Evolutionary conservation across 2,113 vertebrate genomes (phyloP).

Genomic region (Falco punctatus): DNA sequence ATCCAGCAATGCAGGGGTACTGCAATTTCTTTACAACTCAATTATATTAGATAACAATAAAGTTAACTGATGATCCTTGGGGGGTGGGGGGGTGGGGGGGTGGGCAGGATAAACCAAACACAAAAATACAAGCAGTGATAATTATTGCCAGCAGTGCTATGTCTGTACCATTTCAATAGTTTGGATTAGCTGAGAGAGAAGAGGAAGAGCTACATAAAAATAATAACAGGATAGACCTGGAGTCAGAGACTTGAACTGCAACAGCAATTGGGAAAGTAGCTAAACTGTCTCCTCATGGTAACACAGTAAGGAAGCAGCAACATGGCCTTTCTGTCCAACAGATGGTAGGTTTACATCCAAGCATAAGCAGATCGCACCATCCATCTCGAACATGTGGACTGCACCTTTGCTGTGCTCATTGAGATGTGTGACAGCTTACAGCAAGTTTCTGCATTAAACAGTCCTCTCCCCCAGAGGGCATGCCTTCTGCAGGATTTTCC

Average conservation of each 20-base stretch:
- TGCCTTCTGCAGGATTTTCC: background rate
- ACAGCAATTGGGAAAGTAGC: background rate
- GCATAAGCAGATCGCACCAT: accelerated
- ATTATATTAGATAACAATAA: slow-evolving; percentile 33
- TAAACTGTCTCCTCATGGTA: background rate
- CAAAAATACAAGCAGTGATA: background rate
- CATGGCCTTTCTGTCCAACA: background rate
- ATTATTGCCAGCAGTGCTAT: background rate
- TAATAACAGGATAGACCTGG: background rate
- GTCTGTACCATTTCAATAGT: background rate
- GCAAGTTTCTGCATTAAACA: background rate
- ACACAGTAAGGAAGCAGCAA: background rate
- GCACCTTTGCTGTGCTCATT: background rate
- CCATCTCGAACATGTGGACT: background rate
- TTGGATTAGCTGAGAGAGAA: background rate
- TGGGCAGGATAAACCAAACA: background rate
- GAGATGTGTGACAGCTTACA: background rate
- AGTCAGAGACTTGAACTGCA: background rate
- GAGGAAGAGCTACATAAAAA: background rate
- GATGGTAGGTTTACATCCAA: background rate
- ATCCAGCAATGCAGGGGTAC: background rate
- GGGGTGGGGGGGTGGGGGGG: no score
- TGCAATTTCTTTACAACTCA: slow-evolving; percentile 1
- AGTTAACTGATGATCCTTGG: background rate
- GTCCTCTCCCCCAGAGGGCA: background rate